Conservation (phyloP, 2,797 vertebrate genomes). For the Ctenopoma multispine region DNA sequence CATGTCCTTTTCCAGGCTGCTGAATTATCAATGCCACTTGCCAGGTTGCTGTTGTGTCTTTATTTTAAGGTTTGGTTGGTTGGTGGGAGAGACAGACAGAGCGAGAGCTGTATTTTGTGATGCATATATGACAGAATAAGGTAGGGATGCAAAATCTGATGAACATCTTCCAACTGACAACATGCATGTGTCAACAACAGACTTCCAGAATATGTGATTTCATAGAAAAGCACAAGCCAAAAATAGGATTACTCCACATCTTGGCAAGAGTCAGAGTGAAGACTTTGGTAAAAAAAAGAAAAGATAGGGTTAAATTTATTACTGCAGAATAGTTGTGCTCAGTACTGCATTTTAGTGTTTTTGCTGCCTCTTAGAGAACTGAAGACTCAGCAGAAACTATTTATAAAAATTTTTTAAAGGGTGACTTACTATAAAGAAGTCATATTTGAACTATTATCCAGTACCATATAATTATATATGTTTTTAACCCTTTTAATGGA, state of each 20-base stretch:
- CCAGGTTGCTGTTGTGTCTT: conserved; percentile 68
- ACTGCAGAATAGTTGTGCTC: conserved; percentile 21
- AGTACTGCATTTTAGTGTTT: conserved; percentile 16
- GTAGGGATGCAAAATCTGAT: conserved; percentile 53
- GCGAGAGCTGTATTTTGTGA: conserved; percentile 37
- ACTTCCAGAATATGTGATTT: conserved; percentile 67
- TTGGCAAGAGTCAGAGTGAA: conserved; percentile 56
- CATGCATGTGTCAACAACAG: conserved; percentile 53
- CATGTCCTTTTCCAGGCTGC: conserved; percentile 70
- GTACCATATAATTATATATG: conserved; percentile 10
- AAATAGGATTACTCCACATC: conserved; percentile 73
- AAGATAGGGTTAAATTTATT: conserved; percentile 29
- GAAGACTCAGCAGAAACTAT: not conserved
- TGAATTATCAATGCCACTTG: conserved; percentile 63
- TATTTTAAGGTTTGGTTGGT: conserved; percentile 47
- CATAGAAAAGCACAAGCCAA: conserved; percentile 53
- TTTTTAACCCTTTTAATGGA: conserved; percentile 15
- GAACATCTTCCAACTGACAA: conserved; percentile 73
- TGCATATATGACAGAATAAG: conserved; percentile 57
- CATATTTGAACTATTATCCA: conserved; percentile 4
- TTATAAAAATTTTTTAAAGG: not conserved
- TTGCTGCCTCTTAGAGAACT: conserved; percentile 20
- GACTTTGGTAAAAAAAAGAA: conserved; percentile 21
- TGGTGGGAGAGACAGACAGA: not conserved
- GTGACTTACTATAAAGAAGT: conserved; percentile 24